Evolutionary conservation across 2,888 invertebrate species (phyloP).

Genomic region (Merodon equestris): DNA sequence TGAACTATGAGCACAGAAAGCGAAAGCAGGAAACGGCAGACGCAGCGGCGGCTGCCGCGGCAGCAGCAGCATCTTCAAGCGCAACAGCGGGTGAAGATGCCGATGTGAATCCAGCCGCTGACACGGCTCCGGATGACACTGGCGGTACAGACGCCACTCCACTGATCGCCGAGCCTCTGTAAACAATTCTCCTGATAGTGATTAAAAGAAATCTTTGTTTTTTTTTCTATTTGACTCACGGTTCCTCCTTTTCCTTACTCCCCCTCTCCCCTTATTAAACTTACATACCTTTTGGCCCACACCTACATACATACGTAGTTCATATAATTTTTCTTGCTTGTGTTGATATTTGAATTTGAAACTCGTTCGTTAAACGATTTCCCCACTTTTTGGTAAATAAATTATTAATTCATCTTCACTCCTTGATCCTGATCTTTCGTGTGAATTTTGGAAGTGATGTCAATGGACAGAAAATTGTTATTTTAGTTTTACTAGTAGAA

Average conservation of each 20-base stretch:
- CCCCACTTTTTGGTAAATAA: neutral
- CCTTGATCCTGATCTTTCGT: slow-evolving; percentile 24
- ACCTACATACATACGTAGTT: no score
- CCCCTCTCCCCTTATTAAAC: neutral
- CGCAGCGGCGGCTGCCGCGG: slow-evolving; percentile 71
- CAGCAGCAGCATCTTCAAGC: slow-evolving; percentile 63
- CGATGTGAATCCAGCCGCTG: slow-evolving; percentile 30
- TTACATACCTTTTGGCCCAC: no score
- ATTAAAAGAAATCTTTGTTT: slow-evolving; percentile 50
- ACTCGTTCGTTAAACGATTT: slow-evolving; percentile 11
- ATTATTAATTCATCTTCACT: slow-evolving; percentile 1
- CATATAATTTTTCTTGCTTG: neutral
- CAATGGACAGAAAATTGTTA: slow-evolving; percentile 50
- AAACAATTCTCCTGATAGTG: slow-evolving; percentile 64
- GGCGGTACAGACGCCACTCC: slow-evolving; percentile 43
- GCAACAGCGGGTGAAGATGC: slow-evolving; percentile 39
- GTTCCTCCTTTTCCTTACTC: slow-evolving; percentile 18
- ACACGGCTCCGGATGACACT: slow-evolving; percentile 23
- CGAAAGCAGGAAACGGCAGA: slow-evolving; percentile 80
- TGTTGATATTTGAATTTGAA: slow-evolving; percentile 30
- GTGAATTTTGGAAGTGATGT: slow-evolving; percentile 48
- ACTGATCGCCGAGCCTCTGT: slow-evolving; percentile 67
- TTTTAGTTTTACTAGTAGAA: slow-evolving; percentile 62
- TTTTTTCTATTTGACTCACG: slow-evolving; percentile 53
- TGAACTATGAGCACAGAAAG: slow-evolving; percentile 95